These are phyloP conservation scores for Aphaenogaster floridana DNA, from an alignment of 1,140 invertebrate species.

Conservation along the genomic window DNA sequence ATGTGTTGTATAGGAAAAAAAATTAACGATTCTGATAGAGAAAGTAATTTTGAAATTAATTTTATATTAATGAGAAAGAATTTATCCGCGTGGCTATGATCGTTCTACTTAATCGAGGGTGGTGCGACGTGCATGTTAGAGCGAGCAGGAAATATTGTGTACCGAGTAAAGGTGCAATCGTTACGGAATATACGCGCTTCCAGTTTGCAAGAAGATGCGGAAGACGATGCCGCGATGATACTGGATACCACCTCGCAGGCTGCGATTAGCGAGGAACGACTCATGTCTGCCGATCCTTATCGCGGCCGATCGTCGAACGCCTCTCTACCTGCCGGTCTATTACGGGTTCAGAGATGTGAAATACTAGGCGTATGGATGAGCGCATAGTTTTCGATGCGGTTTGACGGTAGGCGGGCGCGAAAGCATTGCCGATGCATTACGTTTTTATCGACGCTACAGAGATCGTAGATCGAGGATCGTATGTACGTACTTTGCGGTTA, in stretches of 20 bases:
- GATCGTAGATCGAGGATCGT: not conserved
- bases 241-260: conserved; percentile 39
- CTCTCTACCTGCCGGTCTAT: conserved; percentile 27
- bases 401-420: conserved; percentile 43
- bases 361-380: conserved; percentile 24
- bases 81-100: not conserved
- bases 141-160: not conserved
- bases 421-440: not conserved
- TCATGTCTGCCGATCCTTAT: conserved; percentile 33
- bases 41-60: conserved; percentile 8
- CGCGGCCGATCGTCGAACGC: conserved; percentile 27
- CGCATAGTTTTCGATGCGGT: conserved; percentile 10
- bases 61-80: not conserved
- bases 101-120: conserved; percentile 71
- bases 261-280: conserved; percentile 52
- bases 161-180: conserved; percentile 47
- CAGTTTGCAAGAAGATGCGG: conserved; percentile 55
- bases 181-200: conserved; percentile 34
- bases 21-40: not conserved
- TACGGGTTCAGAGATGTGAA: conserved; percentile 34
- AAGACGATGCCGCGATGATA: conserved; percentile 58
- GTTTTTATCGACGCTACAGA: not conserved
- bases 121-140: conserved; percentile 35
- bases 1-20: not conserved
- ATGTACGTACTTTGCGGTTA: not conserved